Percentiles rank a stretch among this genome's conserved stretches.
These are phyloP conservation scores for Globodera rostochiensis DNA, from an alignment of 1,140 invertebrate genomes.

Conservation along the genomic window DNA sequence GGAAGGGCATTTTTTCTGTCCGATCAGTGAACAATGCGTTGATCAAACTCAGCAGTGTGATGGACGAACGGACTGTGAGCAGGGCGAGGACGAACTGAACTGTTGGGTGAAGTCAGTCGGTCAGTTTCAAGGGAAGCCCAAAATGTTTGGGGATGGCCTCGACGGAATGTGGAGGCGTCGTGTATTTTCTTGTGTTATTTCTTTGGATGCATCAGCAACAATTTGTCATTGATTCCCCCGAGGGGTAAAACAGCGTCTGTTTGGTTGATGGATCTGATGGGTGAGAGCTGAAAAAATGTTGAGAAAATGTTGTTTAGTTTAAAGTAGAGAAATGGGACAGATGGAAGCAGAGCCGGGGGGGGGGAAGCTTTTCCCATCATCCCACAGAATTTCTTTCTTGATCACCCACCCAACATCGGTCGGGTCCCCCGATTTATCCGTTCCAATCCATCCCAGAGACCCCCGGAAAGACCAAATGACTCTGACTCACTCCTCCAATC, in stretches of 20 bases:
- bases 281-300: neutral
- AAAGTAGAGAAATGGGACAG: neutral
- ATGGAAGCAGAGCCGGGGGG: neutral
- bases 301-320: neutral
- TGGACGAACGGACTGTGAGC: slow-evolving; percentile 73
- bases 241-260: neutral
- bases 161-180: neutral
- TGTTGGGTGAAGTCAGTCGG: slow-evolving; percentile 66
- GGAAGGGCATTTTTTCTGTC: slow-evolving; percentile 25
- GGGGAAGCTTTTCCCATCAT: neutral
- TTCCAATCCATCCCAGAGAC: neutral
- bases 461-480: neutral
- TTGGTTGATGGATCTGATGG: slow-evolving; percentile 1
- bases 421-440: neutral
- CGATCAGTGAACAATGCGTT: slow-evolving; percentile 68
- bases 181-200: neutral
- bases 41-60: slow-evolving; percentile 73
- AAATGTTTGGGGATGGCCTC: neutral
- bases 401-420: neutral
- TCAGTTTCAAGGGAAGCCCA: neutral
- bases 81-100: slow-evolving; percentile 75
- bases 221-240: slow-evolving; percentile 12
- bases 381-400: neutral
- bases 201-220: neutral
- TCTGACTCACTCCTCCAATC: neutral